phyloP scores from a whole-genome alignment of 1,140 invertebrate species.

The Anthonomus grandis region DNA sequence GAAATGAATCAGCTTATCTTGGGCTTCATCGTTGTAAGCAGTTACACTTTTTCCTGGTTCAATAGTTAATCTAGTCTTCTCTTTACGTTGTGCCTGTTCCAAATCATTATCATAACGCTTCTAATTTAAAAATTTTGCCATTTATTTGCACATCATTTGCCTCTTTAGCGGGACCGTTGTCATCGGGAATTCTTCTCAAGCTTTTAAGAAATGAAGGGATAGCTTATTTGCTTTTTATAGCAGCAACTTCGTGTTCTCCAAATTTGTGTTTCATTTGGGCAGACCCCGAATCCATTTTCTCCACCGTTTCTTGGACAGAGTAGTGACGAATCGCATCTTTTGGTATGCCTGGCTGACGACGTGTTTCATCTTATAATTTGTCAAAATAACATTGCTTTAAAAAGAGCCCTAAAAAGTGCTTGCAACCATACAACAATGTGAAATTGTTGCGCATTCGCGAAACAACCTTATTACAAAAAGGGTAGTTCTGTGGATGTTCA shows the following conservation, averaged over 20 bases:
- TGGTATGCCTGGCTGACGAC: constrained; percentile 5
- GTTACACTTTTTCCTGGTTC: constrained; percentile 7
- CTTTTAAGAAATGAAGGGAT: constrained; percentile 1
- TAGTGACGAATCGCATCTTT: background rate
- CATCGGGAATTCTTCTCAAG: background rate
- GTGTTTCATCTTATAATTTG: constrained; percentile 3
- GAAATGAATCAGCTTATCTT: background rate
- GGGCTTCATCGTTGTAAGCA: background rate
- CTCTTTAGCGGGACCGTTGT: too few relatives aligned
- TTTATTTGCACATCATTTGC: too few relatives aligned
- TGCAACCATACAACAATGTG: too few relatives aligned
- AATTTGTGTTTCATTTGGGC: constrained; percentile 2
- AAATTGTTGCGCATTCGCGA: too few relatives aligned
- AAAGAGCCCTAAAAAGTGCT: background rate
- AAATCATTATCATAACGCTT: background rate
- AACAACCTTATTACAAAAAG: too few relatives aligned
- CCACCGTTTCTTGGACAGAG: background rate
- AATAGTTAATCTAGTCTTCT: constrained; percentile 2
- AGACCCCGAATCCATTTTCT: constrained; percentile 4
- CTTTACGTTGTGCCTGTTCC: background rate
- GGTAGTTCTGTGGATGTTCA: too few relatives aligned
- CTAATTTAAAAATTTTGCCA: too few relatives aligned
- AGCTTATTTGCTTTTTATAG: constrained; percentile 1
- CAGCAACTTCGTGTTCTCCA: background rate
- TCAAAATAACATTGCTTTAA: constrained; percentile 4